Evolutionary conservation across 2,113 vertebrate species (phyloP).

Genomic region (Melospiza georgiana): DNA sequence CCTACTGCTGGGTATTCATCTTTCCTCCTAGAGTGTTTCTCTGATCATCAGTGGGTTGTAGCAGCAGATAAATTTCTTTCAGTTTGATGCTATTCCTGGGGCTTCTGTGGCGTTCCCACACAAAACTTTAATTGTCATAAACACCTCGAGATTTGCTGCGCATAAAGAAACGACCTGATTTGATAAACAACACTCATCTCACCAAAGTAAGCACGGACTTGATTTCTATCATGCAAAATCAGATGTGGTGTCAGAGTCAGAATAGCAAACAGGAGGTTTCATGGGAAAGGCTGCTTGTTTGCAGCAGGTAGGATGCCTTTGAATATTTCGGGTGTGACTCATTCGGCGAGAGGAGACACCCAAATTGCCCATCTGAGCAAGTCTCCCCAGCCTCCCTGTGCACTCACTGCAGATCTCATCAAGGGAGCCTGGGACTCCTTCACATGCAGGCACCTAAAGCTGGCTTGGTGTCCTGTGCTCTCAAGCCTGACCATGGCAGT

Average conservation of each 20-base stretch:
- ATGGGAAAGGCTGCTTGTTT: conserved; percentile 25
- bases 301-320: conserved; percentile 19
- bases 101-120: not conserved
- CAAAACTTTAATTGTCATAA: not conserved
- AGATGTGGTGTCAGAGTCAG: not conserved
- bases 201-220: not conserved
- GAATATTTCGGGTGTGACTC: conserved; percentile 40
- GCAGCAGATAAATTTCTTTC: not conserved
- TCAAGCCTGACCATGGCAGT: not conserved
- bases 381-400: not conserved
- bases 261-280: conserved; percentile 16
- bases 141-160: not conserved
- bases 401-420: not conserved
- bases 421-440: not conserved
- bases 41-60: not conserved
- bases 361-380: conserved; percentile 33
- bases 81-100: not conserved
- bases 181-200: not conserved
- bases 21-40: not conserved
- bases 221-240: conserved; percentile 43
- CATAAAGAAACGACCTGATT: not conserved
- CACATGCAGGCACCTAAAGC: not conserved
- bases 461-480: not conserved
- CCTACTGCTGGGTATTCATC: not conserved
- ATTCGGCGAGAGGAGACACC: not conserved